phyloP scores from a whole-genome alignment of 1,140 invertebrate genomes.

The Drosophila sucinea region DNA sequence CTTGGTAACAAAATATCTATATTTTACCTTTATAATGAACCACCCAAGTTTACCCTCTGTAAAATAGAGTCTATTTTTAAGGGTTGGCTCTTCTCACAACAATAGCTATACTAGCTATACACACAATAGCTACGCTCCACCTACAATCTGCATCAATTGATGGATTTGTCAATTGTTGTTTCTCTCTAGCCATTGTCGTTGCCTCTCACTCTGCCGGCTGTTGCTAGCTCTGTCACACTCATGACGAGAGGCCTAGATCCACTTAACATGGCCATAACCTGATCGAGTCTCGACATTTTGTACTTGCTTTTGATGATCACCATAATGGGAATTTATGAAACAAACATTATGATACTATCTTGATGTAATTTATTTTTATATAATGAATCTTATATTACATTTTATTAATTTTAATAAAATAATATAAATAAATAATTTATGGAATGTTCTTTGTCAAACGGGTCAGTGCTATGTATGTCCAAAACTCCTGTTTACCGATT shows the following conservation, averaged over 20 bases:
- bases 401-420: too few relatives aligned
- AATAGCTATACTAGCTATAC: too few relatives aligned
- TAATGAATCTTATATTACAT: too few relatives aligned
- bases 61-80: not conserved
- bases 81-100: conserved; percentile 22
- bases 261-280: conserved; percentile 7
- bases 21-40: too few relatives aligned
- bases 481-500: too few relatives aligned
- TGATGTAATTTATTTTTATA: too few relatives aligned
- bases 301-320: not conserved
- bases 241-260: not conserved
- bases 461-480: too few relatives aligned
- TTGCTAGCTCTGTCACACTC: not conserved
- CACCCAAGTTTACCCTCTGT: too few relatives aligned
- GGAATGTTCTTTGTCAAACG: too few relatives aligned
- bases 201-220: conserved; percentile 39
- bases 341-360: too few relatives aligned
- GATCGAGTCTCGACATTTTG: conserved; percentile 1
- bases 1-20: too few relatives aligned
- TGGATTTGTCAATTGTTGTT: conserved; percentile 28
- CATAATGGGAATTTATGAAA: not conserved
- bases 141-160: conserved; percentile 35
- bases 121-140: conserved; percentile 40
- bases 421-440: too few relatives aligned
- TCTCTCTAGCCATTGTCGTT: conserved; percentile 10